Percentiles rank a stretch among this genome's conserved stretches.
Conservation (phyloP, 2,888 invertebrate genomes). For the Galerucella pusilla region DNA sequence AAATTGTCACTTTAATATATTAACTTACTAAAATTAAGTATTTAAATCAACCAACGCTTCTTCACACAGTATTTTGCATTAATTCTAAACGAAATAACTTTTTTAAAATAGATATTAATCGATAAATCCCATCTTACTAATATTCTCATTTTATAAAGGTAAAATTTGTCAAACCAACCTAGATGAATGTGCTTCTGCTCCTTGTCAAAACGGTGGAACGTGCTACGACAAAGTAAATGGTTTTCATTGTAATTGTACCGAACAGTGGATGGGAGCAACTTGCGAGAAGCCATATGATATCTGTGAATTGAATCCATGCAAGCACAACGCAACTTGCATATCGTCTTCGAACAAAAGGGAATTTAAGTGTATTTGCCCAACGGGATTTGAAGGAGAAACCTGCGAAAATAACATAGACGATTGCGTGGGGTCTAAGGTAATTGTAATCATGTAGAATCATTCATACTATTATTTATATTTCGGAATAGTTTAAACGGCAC, state of each 20-base stretch:
- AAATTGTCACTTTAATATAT: neutral
- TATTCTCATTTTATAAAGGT: slow-evolving; percentile 58
- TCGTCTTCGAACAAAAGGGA: slow-evolving; percentile 65
- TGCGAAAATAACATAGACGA: slow-evolving; percentile 78
- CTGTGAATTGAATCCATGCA: slow-evolving; percentile 71
- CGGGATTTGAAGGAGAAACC: slow-evolving; percentile 72
- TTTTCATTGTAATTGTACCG: slow-evolving; percentile 70
- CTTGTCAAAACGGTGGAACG: slow-evolving; percentile 69
- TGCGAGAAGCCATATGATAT: slow-evolving; percentile 71
- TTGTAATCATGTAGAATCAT: neutral
- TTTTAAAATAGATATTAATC: too few species aligned
- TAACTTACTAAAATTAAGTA: neutral
- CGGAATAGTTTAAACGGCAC: too few species aligned
- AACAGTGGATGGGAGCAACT: slow-evolving; percentile 69
- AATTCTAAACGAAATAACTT: too few species aligned
- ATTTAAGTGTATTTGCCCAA: slow-evolving; percentile 73
- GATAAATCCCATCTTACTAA: neutral
- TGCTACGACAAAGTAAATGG: slow-evolving; percentile 68
- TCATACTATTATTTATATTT: neutral
- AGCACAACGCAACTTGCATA: slow-evolving; percentile 73
- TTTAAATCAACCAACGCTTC: too few species aligned
- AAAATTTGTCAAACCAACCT: slow-evolving; percentile 68
- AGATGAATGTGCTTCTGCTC: slow-evolving; percentile 66
- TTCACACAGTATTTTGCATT: too few species aligned
- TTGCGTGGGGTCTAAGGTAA: slow-evolving; percentile 66